These are phyloP conservation scores for Lutraria rhynchaena DNA, from an alignment of 1,140 invertebrate species.

Conservation along the genomic window DNA sequence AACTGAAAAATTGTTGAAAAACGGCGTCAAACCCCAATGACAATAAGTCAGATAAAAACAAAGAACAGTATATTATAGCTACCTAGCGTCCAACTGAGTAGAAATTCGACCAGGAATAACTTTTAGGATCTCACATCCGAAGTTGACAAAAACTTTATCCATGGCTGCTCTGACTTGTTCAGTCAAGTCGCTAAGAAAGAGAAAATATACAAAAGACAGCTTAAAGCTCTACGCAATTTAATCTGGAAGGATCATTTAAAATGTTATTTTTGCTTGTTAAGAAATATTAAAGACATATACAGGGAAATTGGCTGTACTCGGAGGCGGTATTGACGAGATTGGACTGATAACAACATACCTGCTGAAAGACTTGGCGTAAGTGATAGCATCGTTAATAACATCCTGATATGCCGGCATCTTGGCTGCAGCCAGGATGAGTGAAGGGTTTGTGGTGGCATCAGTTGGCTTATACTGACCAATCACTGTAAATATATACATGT, in stretches of 20 bases:
- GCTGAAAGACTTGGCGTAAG: conserved; percentile 90
- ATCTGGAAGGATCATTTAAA: too few relatives aligned
- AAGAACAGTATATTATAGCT: too few relatives aligned
- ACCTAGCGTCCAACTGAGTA: conserved; percentile 99
- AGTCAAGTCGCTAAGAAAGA: conserved; percentile 85
- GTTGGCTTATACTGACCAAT: conserved; percentile 98
- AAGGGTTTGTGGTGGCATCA: conserved; percentile 99
- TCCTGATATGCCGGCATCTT: conserved; percentile 94
- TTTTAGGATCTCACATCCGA: conserved; percentile 98
- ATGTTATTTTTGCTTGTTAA: too few relatives aligned
- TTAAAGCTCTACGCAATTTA: too few relatives aligned
- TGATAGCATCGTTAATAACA: conserved; percentile 94
- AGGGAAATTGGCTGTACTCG: too few relatives aligned
- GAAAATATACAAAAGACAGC: background rate
- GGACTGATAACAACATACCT: conserved; percentile 82
- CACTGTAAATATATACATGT: conserved; percentile 85
- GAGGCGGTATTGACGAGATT: too few relatives aligned
- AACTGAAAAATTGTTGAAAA: too few relatives aligned
- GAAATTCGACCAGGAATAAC: conserved; percentile 99
- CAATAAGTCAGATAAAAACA: too few relatives aligned
- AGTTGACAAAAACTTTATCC: conserved; percentile 96
- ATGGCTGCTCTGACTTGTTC: conserved; percentile 88
- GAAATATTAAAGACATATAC: too few relatives aligned
- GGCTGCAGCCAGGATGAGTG: conserved; percentile 96
- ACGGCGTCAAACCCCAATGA: too few relatives aligned